These are phyloP conservation scores for Nephotettix cincticeps DNA, from an alignment of 1,140 invertebrate species.

Conservation along the genomic window DNA sequence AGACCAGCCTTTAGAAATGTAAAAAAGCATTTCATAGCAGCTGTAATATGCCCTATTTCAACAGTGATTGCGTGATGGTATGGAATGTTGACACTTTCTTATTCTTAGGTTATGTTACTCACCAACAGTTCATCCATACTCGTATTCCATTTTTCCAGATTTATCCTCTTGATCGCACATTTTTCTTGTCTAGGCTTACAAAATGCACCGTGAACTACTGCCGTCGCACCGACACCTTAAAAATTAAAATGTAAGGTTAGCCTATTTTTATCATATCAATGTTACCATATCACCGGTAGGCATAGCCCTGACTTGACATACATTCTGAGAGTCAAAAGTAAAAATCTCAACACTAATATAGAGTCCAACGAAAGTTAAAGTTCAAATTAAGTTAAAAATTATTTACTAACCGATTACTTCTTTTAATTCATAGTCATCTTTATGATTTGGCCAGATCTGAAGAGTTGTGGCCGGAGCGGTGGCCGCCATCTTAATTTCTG, in stretches of 20 bases:
- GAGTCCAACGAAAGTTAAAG: neutral
- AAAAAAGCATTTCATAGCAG: too few relatives aligned
- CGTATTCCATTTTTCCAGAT: constrained; percentile 99
- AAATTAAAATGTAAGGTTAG: neutral
- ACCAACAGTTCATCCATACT: constrained; percentile 94
- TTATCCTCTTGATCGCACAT: constrained; percentile 98
- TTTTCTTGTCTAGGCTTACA: constrained; percentile 92
- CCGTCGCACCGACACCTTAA: constrained; percentile 92
- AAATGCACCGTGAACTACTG: constrained; percentile 91
- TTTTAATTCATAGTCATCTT: constrained; percentile 91
- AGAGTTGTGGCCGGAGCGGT: constrained; percentile 11
- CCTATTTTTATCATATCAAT: constrained; percentile 3
- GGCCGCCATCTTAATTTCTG: constrained; percentile 34
- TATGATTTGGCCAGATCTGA: constrained; percentile 80
- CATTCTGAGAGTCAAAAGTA: too few relatives aligned
- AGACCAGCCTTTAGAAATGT: too few relatives aligned
- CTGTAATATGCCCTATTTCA: too few relatives aligned
- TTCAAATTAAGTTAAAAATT: neutral
- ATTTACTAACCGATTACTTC: constrained; percentile 85
- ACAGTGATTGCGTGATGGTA: too few relatives aligned
- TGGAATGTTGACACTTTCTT: too few relatives aligned
- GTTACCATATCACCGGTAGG: too few relatives aligned
- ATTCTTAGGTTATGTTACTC: constrained; percentile 40
- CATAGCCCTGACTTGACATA: too few relatives aligned
- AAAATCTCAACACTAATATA: neutral